Percentiles rank a stretch among this genome's conserved stretches.
phyloP scores from a whole-genome alignment of 1,140 invertebrate genomes.

The Cotesia chilonis region DNA sequence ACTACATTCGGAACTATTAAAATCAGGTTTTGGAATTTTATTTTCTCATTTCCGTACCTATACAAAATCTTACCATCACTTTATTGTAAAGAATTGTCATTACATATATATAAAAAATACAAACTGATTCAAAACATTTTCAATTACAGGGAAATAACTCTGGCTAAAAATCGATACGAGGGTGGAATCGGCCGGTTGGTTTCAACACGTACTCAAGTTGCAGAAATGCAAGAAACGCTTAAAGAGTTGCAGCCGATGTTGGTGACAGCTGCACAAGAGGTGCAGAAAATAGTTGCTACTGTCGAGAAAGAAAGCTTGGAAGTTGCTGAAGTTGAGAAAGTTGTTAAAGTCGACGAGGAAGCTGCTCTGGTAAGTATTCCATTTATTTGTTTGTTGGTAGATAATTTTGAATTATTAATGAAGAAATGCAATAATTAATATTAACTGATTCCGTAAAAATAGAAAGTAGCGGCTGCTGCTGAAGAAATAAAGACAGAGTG shows the following conservation, averaged over 20 bases:
- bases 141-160: constrained; percentile 69
- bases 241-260: constrained; percentile 88
- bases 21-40: too few relatives aligned
- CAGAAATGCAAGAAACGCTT: constrained; percentile 85
- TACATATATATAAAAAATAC: too few relatives aligned
- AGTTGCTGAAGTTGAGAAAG: constrained; percentile 79
- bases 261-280: constrained; percentile 83
- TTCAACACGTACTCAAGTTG: constrained; percentile 82
- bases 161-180: constrained; percentile 79
- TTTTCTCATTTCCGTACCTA: too few relatives aligned
- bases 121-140: neutral
- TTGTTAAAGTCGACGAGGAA: constrained; percentile 73
- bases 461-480: constrained; percentile 72
- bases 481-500: constrained; percentile 93
- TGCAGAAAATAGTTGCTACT: constrained; percentile 79
- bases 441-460: neutral
- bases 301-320: constrained; percentile 86
- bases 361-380: constrained; percentile 63
- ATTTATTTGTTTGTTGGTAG: constrained; percentile 5
- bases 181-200: constrained; percentile 89
- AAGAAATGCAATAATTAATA: too few relatives aligned
- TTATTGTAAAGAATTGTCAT: too few relatives aligned
- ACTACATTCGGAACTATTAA: too few relatives aligned
- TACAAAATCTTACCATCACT: too few relatives aligned
- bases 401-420: neutral